Percentiles rank a stretch among this genome's conserved stretches.
Conservation (phyloP, 1,140 invertebrate genomes). For the Drosophila lacteicornis region DNA sequence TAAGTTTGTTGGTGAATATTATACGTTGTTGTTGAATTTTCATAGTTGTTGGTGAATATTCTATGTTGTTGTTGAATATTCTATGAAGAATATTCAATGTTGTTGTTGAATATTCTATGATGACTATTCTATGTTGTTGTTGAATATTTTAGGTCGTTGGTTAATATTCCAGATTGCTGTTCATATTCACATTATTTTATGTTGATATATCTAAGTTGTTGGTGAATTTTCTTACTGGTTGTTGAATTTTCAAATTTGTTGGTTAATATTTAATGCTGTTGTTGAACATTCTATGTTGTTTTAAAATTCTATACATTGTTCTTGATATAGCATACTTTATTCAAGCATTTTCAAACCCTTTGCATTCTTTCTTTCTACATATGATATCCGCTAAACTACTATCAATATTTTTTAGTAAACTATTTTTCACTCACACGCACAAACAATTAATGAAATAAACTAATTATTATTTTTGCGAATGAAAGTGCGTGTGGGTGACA, state of each 20-base stretch:
- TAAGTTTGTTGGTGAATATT: neutral
- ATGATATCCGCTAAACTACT: slow-evolving; percentile 22
- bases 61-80: neutral
- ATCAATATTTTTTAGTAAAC: slow-evolving; percentile 33
- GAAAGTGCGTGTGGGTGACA: slow-evolving; percentile 28
- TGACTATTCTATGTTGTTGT: neutral
- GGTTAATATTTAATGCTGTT: neutral
- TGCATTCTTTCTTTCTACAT: slow-evolving; percentile 29
- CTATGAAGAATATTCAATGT: neutral
- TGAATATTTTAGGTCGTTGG: too few species aligned
- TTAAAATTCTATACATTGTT: neutral
- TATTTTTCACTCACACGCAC: slow-evolving; percentile 36
- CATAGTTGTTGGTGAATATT: neutral
- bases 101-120: neutral
- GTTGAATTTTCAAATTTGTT: neutral
- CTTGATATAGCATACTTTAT: slow-evolving; percentile 25
- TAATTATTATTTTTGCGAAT: slow-evolving; percentile 13
- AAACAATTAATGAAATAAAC: slow-evolving; percentile 11
- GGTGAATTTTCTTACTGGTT: neutral
- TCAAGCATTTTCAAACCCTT: slow-evolving; percentile 6
- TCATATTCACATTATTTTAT: neutral
- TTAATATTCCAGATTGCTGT: neutral
- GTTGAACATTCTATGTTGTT: neutral
- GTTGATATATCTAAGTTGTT: neutral
- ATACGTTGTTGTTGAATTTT: neutral